Evolutionary conservation across 2,113 vertebrate species (phyloP).

Genomic region (Istiophorus platypterus): DNA sequence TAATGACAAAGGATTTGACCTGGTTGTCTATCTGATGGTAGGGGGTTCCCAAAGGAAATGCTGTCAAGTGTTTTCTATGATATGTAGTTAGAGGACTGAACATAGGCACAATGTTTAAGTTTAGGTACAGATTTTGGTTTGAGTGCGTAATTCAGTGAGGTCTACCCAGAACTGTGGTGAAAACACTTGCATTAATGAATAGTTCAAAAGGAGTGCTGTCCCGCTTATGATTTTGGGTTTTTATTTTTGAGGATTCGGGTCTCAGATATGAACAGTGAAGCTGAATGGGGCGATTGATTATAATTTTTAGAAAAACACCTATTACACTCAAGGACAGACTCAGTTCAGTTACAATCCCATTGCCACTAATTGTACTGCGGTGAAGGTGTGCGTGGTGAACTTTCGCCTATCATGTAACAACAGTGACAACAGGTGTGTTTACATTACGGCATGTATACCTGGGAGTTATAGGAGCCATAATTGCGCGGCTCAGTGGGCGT

Average conservation of each 20-base stretch:
- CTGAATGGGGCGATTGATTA: neutral
- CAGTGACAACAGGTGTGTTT: neutral
- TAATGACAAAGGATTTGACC: neutral
- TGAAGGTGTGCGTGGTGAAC: neutral
- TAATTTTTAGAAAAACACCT: neutral
- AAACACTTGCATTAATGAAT: neutral
- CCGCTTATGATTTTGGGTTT: neutral
- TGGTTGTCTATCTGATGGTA: neutral
- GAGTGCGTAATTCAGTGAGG: neutral
- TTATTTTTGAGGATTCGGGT: neutral
- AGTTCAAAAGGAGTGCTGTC: neutral
- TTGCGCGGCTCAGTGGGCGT: slow-evolving; percentile 92
- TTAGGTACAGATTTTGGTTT: neutral
- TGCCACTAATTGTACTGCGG: neutral
- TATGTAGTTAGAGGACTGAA: neutral
- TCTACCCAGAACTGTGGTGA: neutral
- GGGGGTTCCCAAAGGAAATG: neutral
- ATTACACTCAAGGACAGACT: neutral
- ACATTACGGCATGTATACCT: slow-evolving; percentile 77
- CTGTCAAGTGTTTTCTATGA: neutral
- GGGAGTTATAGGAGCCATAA: slow-evolving; percentile 93
- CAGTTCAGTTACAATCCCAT: neutral
- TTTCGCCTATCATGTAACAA: neutral
- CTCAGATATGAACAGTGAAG: too few species aligned
- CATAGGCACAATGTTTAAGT: neutral